A percentile compares a stretch with the other conserved stretches of the same genome.
These are phyloP conservation scores for Gymnopithys bicolor DNA, from an alignment of 2,797 vertebrate species.

Conservation along the genomic window DNA sequence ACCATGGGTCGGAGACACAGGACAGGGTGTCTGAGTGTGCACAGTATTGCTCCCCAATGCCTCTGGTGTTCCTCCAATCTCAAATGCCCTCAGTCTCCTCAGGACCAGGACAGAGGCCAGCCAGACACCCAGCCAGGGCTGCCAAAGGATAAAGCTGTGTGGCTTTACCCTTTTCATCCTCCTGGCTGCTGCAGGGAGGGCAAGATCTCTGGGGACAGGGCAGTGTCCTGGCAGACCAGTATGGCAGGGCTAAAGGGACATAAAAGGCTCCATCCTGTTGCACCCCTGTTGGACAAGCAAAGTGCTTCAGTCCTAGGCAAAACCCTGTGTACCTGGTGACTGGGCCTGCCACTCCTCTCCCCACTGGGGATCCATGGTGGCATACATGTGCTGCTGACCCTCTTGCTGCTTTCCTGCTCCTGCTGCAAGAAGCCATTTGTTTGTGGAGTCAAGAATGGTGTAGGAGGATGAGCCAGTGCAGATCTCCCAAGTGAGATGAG, in stretches of 20 bases:
- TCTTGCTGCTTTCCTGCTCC: not conserved
- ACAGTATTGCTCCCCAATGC: not conserved
- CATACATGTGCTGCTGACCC: fast-evolving
- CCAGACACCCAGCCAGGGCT: not conserved
- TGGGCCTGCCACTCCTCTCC: not conserved
- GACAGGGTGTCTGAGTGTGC: not conserved
- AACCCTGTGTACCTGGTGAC: fast-evolving
- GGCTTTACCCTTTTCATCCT: not conserved
- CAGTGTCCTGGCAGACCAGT: not conserved
- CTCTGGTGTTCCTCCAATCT: not conserved
- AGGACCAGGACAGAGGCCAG: not conserved
- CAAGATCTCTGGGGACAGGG: not conserved
- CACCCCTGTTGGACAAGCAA: not conserved
- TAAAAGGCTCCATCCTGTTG: not conserved
- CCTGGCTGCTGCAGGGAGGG: not conserved
- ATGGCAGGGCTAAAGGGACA: not conserved
- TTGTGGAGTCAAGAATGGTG: not conserved
- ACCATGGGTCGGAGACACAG: fast-evolving
- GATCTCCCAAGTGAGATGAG: not conserved
- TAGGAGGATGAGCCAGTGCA: not conserved
- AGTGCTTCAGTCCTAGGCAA: not conserved
- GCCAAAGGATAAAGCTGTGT: not conserved
- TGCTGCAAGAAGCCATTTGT: not conserved
- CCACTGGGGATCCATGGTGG: fast-evolving
- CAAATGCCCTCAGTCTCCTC: not conserved